Evolutionary conservation across 1,140 invertebrate genomes (phyloP).

Genomic region (Euwallacea similis): DNA sequence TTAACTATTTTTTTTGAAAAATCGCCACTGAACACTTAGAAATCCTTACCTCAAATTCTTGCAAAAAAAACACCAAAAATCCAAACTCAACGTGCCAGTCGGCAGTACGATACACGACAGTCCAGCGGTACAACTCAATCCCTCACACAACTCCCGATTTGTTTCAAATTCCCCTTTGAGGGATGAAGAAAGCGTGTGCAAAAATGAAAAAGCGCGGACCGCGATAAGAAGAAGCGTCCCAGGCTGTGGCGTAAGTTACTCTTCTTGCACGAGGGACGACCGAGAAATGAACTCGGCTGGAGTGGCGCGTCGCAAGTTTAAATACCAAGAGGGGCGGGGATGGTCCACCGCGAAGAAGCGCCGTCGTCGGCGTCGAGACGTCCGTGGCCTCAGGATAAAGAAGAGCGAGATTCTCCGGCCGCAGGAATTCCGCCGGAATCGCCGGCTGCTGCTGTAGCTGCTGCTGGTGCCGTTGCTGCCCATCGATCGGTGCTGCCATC

Average conservation of each 20-base stretch:
- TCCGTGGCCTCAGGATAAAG: slow-evolving; percentile 31
- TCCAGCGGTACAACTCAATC: neutral
- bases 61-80: slow-evolving; percentile 13
- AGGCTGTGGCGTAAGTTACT: slow-evolving; percentile 6
- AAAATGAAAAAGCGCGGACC: slow-evolving; percentile 19
- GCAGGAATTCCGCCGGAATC: slow-evolving; percentile 34
- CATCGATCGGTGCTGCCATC: slow-evolving; percentile 26
- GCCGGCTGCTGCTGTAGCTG: neutral
- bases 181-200: neutral
- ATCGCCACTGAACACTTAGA: too few relatives aligned
- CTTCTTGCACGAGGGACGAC: slow-evolving; percentile 34
- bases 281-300: slow-evolving; percentile 35
- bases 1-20: too few relatives aligned
- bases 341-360: slow-evolving; percentile 29
- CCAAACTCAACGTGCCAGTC: slow-evolving; percentile 5
- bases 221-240: slow-evolving; percentile 14
- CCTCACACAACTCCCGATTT: neutral
- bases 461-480: neutral
- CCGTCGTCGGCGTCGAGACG: slow-evolving; percentile 21
- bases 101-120: slow-evolving; percentile 9
- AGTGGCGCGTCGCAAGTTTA: slow-evolving; percentile 35
- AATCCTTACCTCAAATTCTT: too few relatives aligned
- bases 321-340: slow-evolving; percentile 34
- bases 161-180: neutral
- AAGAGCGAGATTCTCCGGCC: slow-evolving; percentile 29